Evolutionary conservation across 2,888 invertebrate genomes (phyloP), one percentile per base, ranked within the genome.

Genomic region (Acleris holmiana): DNA sequence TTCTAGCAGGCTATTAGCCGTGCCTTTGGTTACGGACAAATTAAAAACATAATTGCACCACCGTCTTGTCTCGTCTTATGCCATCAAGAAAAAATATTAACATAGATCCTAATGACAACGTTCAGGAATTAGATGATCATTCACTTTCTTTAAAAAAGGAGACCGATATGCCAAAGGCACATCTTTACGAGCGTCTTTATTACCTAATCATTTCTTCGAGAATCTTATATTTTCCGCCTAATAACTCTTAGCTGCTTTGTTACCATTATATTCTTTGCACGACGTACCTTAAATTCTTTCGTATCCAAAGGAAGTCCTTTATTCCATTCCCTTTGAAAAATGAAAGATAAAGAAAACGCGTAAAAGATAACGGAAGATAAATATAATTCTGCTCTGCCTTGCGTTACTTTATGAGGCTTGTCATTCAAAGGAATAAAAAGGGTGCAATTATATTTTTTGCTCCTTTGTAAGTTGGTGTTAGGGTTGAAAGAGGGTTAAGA

Each of bases 301-400:
- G 0, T 19, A 47, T 13, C 47, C 19, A 17, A 19, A 17, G 44
- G 44, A 44, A 44, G 44, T 40, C 40, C 23, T 46, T 56, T 25
- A 23, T 47, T 23, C 25, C 8, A 7, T 6, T 21, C 15, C 13
- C 41, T 41, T 18, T 23, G 25, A 46, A 21, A 56, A 23, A 56
- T 56, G 13, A 47, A 57, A 47, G 46, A 57, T 57, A 57, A 57
- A 57, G 35, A 15, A 47, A 46, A 17, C 47, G 48, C 47, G 48
- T 57, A 47, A 57, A 51, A 49, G 19, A 51, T 51, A 51, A 51
- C 19, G n/a, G 13, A 41, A 54, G 41, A 54, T 54, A 41, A 41
- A 54, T 21, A 41, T 54, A 41, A 55, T 44, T 23, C 44, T 10
- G 2, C 19, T 47, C 41, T 25, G 51, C 41, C 10, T 41, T 41